Conservation (phyloP, 2,797 vertebrate genomes). For the Onychomys torridus region DNA sequence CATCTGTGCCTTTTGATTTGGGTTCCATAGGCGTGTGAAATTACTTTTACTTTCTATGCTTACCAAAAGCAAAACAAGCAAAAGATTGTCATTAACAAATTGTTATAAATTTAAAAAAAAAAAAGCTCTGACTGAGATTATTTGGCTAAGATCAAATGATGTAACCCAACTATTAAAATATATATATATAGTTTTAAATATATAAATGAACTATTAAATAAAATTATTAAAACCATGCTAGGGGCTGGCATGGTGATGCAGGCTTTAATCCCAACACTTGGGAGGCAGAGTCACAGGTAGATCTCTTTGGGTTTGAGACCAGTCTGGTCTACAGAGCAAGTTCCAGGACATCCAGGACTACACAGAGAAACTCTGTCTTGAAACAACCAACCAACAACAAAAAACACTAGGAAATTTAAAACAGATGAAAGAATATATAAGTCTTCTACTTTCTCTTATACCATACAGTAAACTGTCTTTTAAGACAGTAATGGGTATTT, state of each 20-base stretch:
- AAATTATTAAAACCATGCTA: conserved; percentile 31
- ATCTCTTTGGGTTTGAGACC: too few relatives aligned
- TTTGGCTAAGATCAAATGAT: conserved; percentile 12
- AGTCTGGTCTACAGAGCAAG: not conserved
- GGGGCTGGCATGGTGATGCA: too few relatives aligned
- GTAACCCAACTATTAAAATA: not conserved
- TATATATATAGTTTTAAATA: too few relatives aligned
- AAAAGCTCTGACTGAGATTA: not conserved
- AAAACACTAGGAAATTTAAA: conserved; percentile 54
- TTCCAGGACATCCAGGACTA: not conserved
- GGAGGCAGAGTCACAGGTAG: too few relatives aligned
- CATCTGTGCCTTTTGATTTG: not conserved
- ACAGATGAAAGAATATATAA: not conserved
- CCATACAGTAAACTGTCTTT: not conserved
- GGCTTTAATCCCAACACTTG: too few relatives aligned
- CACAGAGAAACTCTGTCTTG: not conserved
- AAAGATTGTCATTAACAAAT: not conserved
- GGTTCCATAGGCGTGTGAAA: not conserved
- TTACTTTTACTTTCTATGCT: not conserved
- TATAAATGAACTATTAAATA: not conserved
- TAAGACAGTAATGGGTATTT: not conserved
- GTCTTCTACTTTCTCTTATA: not conserved
- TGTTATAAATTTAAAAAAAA: not conserved
- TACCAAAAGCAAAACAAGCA: not conserved
- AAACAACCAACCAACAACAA: not conserved